These are phyloP conservation scores for Acrossocheilus wenchowensis DNA, from an alignment of 2,797 vertebrate species.

Conservation along the genomic window DNA sequence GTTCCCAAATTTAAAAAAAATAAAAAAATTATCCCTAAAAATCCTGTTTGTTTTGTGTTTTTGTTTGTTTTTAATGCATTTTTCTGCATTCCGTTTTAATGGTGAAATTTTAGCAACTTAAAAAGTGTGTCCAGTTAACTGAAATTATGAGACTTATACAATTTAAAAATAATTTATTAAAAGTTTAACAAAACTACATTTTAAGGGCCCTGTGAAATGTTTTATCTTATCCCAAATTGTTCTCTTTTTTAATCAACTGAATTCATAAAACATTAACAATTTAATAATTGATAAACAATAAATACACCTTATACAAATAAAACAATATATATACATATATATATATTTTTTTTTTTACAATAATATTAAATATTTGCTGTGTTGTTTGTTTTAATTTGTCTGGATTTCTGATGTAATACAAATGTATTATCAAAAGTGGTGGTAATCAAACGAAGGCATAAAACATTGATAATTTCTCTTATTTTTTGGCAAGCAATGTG, in stretches of 20 bases:
- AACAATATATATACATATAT: too few species aligned
- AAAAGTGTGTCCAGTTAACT: not conserved
- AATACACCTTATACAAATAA: not conserved
- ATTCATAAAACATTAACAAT: not conserved
- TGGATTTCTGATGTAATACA: not conserved
- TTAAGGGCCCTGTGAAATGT: not conserved
- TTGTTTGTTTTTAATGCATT: too few species aligned
- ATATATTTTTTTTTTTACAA: too few species aligned
- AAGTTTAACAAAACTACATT: not conserved
- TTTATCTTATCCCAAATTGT: not conserved
- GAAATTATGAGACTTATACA: too few species aligned
- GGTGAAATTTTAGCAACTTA: not conserved
- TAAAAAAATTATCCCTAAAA: too few species aligned
- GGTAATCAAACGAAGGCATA: not conserved
- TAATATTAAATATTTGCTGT: too few species aligned
- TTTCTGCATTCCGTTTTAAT: not conserved
- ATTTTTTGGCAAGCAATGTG: not conserved
- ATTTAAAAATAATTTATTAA: too few species aligned
- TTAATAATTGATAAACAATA: not conserved
- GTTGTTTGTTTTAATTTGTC: too few species aligned
- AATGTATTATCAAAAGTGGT: not conserved
- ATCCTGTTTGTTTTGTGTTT: too few species aligned
- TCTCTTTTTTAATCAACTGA: not conserved
- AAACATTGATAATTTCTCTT: too few species aligned
- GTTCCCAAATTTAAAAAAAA: not conserved